Conservation (phyloP, 2,113 vertebrate species). For the human region GRCh38 chr1:215068501-215069000, state of each 20-base stretch:
- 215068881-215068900: neutral
- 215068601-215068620: slow-evolving; percentile 62
- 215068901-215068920: neutral
- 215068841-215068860: neutral
- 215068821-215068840: neutral
- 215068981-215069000: neutral
- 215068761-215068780: neutral
- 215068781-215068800: neutral
- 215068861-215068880: slow-evolving; percentile 6
- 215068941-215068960: neutral
- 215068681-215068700: slow-evolving; percentile 50
- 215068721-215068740: neutral
- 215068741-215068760: neutral
- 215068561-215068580: slow-evolving; percentile 46
- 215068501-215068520: slow-evolving; percentile 35
- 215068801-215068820: neutral
- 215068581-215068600: slow-evolving; percentile 39
- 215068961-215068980: neutral
- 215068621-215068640: slow-evolving; percentile 75
- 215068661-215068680: slow-evolving; percentile 73
- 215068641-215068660: slow-evolving; percentile 75
- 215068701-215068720: neutral
- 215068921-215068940: slow-evolving; percentile 31
- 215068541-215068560: slow-evolving; percentile 64
- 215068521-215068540: slow-evolving; percentile 70